Evolutionary conservation across 1,140 invertebrate species (phyloP).

Genomic region (Drosophila pallidifrons): DNA sequence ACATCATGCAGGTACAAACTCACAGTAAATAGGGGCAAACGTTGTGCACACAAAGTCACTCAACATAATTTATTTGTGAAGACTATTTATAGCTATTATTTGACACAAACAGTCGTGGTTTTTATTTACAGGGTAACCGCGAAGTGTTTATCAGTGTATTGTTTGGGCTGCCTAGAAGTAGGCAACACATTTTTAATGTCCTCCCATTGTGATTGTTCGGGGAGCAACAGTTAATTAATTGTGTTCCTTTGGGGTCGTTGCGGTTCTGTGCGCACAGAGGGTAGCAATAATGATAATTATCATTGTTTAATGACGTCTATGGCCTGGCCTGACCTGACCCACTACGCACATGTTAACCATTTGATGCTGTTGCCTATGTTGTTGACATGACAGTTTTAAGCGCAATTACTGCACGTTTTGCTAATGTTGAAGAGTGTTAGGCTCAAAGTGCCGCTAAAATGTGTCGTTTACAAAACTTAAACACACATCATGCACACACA

Average conservation of each 20-base stretch:
- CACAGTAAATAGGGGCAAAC: not conserved
- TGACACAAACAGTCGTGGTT: not conserved
- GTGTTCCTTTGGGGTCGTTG: conserved; percentile 13
- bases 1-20: not conserved
- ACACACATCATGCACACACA: conserved; percentile 22
- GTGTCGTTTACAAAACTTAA: conserved; percentile 31
- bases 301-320: conserved; percentile 28
- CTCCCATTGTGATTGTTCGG: conserved; percentile 26
- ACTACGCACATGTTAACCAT: conserved; percentile 20
- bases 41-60: not conserved
- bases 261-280: not conserved
- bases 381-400: conserved; percentile 24
- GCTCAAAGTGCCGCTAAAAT: conserved; percentile 38
- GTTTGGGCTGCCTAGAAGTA: not conserved
- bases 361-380: not conserved
- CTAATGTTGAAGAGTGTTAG: conserved; percentile 9
- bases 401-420: conserved; percentile 20
- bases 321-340: conserved; percentile 4
- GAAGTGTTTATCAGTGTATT: not conserved
- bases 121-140: not conserved
- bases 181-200: conserved; percentile 45
- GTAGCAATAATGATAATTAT: conserved; percentile 33
- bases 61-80: not conserved
- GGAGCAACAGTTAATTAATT: conserved; percentile 49
- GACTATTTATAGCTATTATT: not conserved